Percentiles rank a stretch among this genome's conserved stretches.
Conservation (phyloP, 1,140 invertebrate species). For the Lepidurus couesii region DNA sequence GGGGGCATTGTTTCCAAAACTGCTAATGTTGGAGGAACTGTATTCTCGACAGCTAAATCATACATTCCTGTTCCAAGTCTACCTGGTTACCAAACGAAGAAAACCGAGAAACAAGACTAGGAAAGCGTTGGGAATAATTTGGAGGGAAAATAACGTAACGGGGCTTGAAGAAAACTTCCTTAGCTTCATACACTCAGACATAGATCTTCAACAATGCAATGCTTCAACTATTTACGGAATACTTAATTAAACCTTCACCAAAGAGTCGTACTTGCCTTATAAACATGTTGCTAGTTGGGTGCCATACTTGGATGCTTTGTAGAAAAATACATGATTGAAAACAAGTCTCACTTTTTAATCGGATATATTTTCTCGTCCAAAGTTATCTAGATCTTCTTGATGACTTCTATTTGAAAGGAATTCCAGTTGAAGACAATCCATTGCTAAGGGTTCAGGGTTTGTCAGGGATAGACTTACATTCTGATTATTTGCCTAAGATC, state of each 20-base stretch:
- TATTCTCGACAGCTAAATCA: not conserved
- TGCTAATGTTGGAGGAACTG: not conserved
- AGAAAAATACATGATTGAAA: not conserved
- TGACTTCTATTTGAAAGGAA: not conserved
- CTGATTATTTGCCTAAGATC: not conserved
- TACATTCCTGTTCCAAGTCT: slow-evolving; percentile 10
- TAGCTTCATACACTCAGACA: not conserved
- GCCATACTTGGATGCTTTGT: slow-evolving; percentile 18
- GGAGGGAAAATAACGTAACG: not conserved
- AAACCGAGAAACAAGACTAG: slow-evolving; percentile 4
- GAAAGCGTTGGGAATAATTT: not conserved
- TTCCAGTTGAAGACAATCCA: not conserved
- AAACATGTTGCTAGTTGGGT: slow-evolving; percentile 13
- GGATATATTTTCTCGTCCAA: not conserved
- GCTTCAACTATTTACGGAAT: not conserved
- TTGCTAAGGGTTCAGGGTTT: not conserved
- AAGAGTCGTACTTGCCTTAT: slow-evolving; percentile 15
- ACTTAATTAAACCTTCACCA: slow-evolving; percentile 14
- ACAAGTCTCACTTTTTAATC: not conserved
- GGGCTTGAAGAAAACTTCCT: slow-evolving; percentile 13
- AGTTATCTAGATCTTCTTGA: not conserved
- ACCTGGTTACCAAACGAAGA: not conserved
- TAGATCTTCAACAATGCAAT: slow-evolving; percentile 19
- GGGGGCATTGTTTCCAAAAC: not conserved
- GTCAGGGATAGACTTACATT: not conserved